Conservation (phyloP, 2,113 vertebrate genomes). For the Pelusios castaneus region DNA sequence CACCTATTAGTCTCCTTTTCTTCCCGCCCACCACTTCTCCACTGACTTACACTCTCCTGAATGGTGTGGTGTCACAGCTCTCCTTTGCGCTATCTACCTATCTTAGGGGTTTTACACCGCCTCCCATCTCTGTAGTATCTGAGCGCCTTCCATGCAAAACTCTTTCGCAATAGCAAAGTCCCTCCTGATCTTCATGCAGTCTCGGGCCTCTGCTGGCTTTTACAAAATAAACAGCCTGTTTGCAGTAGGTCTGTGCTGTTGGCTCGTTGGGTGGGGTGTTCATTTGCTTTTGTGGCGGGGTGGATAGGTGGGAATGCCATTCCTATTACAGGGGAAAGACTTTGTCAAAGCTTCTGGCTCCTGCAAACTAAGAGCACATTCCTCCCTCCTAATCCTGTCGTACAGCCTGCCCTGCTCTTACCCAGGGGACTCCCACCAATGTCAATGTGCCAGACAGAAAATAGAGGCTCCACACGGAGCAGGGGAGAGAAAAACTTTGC, state of each 20-base stretch:
- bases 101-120: not conserved
- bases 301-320: not conserved
- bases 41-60: accelerated
- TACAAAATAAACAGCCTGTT: not conserved
- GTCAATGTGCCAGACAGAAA: accelerated
- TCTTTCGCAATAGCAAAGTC: not conserved
- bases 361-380: not conserved
- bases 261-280: not conserved
- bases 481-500: not conserved
- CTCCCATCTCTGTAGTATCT: accelerated
- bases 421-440: not conserved
- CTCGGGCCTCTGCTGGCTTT: not conserved
- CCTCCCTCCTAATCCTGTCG: not conserved
- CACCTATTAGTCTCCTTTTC: not conserved
- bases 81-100: not conserved
- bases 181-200: accelerated
- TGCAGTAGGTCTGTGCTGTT: not conserved
- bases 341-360: not conserved
- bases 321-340: not conserved
- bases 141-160: not conserved
- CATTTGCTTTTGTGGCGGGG: not conserved
- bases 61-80: accelerated
- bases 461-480: accelerated
- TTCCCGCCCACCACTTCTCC: not conserved
- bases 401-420: not conserved